Conservation (phyloP, 2,888 invertebrate genomes). For the Escarpia spicata region DNA sequence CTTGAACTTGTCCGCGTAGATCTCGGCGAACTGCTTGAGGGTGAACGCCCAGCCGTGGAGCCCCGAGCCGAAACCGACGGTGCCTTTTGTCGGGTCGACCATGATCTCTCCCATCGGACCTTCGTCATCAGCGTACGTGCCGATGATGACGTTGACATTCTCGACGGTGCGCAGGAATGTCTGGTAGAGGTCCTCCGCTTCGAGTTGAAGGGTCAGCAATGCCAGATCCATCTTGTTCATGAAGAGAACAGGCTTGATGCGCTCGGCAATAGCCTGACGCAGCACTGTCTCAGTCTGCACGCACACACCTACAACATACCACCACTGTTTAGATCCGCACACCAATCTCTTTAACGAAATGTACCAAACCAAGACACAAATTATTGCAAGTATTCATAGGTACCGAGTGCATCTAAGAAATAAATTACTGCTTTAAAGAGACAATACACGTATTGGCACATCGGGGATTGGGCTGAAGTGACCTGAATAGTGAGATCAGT, state of each 20-base stretch:
- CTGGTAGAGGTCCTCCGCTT: slow-evolving; percentile 96
- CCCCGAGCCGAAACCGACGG: slow-evolving; percentile 99
- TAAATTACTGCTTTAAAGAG: not conserved
- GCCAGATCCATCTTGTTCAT: slow-evolving; percentile 99
- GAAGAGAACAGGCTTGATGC: slow-evolving; percentile 99
- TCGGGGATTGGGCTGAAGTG: too few relatives aligned
- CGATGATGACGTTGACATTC: slow-evolving; percentile 99
- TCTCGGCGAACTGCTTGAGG: slow-evolving; percentile 98
- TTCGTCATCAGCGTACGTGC: slow-evolving; percentile 90
- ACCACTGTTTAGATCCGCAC: slow-evolving; percentile 38
- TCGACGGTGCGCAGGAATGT: slow-evolving; percentile 99
- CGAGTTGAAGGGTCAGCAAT: slow-evolving; percentile 94
- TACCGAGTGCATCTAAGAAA: not conserved
- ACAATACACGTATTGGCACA: not conserved
- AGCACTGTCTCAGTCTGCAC: slow-evolving; percentile 99
- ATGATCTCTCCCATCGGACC: slow-evolving; percentile 99
- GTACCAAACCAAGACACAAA: not conserved
- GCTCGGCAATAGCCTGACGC: slow-evolving; percentile 99
- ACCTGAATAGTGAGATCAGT: too few relatives aligned
- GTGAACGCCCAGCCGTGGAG: slow-evolving; percentile 99
- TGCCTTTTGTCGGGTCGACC: slow-evolving; percentile 96
- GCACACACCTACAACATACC: slow-evolving; percentile 83
- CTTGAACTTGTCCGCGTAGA: slow-evolving; percentile 99
- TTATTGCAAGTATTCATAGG: not conserved
- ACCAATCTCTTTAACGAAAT: not conserved